These are phyloP conservation scores for Caenorhabditis panamensis DNA, from an alignment of 2,888 invertebrate species.

Conservation along the genomic window DNA sequence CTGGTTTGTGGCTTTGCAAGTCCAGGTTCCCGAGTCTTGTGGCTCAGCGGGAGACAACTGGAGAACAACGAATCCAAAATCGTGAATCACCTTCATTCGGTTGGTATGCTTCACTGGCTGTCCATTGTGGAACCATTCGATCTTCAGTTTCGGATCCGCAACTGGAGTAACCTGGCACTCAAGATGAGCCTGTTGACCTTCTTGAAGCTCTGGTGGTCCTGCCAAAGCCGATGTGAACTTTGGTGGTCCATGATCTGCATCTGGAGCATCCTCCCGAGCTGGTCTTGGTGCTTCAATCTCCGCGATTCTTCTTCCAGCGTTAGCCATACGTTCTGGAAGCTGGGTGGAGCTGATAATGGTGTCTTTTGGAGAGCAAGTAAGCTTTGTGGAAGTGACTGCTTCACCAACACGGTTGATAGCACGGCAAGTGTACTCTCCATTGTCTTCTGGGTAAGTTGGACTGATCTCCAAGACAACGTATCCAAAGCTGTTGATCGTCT, in stretches of 20 bases:
- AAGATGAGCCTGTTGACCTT: constrained; percentile 96
- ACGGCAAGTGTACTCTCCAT: constrained; percentile 77
- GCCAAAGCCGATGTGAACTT: constrained; percentile 91
- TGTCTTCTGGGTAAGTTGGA: constrained; percentile 93
- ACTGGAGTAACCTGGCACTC: constrained; percentile 95
- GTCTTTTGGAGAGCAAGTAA: constrained; percentile 90
- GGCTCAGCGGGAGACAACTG: constrained; percentile 91
- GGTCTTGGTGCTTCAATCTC: constrained; percentile 79
- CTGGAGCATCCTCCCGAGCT: constrained; percentile 81
- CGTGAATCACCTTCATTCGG: constrained; percentile 86
- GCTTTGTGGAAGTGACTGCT: constrained; percentile 91
- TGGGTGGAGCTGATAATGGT: constrained; percentile 92
- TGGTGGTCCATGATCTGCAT: constrained; percentile 88
- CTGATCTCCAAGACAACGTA: constrained; percentile 96
- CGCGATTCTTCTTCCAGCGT: constrained; percentile 83
- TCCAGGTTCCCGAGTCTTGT: constrained; percentile 92
- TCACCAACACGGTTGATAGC: constrained; percentile 83
- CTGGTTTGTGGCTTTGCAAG: constrained; percentile 92
- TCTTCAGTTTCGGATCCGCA: constrained; percentile 87
- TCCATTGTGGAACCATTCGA: constrained; percentile 86
- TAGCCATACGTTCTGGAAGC: constrained; percentile 92
- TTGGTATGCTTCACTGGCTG: constrained; percentile 87
- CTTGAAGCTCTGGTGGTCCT: constrained; percentile 88
- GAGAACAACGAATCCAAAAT: constrained; percentile 95
- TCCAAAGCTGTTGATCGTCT: constrained; percentile 97